Percentiles rank a stretch among this genome's conserved stretches.
These are phyloP conservation scores for Acromyrmex heyeri DNA, from an alignment of 1,140 invertebrate species.

Conservation along the genomic window DNA sequence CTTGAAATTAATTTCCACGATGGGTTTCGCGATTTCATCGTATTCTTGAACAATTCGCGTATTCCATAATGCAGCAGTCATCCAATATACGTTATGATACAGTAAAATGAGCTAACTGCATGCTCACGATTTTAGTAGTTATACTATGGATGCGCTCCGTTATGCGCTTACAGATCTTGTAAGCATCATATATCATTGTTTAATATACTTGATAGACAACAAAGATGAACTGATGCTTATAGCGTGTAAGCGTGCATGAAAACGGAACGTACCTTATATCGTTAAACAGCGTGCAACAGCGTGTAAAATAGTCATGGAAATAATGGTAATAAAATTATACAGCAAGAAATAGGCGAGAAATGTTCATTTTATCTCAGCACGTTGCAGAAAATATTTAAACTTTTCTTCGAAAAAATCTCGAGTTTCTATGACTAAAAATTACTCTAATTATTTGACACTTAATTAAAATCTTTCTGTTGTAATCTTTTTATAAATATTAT, in stretches of 20 bases:
- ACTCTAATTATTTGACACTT: conserved; percentile 1
- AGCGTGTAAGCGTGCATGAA: too few species aligned
- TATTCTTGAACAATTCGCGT: neutral
- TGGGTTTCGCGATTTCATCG: neutral
- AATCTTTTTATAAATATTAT: neutral
- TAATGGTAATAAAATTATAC: conserved; percentile 20
- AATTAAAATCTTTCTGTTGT: neutral
- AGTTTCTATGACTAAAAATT: neutral
- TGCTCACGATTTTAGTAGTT: neutral
- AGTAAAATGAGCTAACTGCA: neutral
- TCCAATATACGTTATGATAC: neutral
- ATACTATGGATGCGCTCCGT: too few species aligned
- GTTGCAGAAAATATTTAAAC: neutral
- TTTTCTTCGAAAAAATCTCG: neutral
- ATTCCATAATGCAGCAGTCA: neutral
- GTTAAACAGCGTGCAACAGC: conserved; percentile 31
- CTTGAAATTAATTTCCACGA: conserved; percentile 6
- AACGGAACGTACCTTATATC: neutral
- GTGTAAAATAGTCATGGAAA: conserved; percentile 14
- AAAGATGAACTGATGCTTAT: too few species aligned
- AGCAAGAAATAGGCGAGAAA: neutral
- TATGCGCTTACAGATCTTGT: too few species aligned
- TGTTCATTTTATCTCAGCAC: neutral
- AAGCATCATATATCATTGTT: too few species aligned
- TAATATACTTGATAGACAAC: too few species aligned